A percentile compares a stretch with the other conserved stretches of the same genome.
These are phyloP conservation scores for Coranthus polyacanthus DNA, from an alignment of 2,797 vertebrate species.

Conservation along the genomic window DNA sequence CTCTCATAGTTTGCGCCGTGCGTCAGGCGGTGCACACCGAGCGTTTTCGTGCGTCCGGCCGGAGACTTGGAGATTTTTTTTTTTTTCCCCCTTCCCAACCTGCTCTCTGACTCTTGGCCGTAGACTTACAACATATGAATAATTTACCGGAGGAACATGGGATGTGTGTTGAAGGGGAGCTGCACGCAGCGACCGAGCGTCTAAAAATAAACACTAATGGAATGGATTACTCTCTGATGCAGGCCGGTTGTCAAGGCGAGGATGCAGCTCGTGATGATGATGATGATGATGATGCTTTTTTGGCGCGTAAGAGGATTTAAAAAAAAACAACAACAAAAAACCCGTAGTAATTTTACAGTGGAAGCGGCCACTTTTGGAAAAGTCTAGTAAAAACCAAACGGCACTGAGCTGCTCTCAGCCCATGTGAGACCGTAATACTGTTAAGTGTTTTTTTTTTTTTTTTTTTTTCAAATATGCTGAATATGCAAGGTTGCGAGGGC, in stretches of 20 bases:
- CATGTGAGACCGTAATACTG: neutral
- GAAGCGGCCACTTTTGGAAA: neutral
- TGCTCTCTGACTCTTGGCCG: constrained; percentile 5
- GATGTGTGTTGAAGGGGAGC: constrained; percentile 32
- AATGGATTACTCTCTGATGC: constrained; percentile 41
- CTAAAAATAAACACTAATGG: constrained; percentile 76
- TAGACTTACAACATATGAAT: constrained; percentile 59
- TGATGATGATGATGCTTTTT: constrained; percentile 6
- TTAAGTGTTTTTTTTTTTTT: neutral
- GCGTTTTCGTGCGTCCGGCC: constrained; percentile 7
- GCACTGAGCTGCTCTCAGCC: neutral
- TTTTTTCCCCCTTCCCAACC: neutral
- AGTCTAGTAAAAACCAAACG: neutral
- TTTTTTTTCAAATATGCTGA: constrained; percentile 2
- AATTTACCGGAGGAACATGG: constrained; percentile 63
- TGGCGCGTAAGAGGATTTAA: constrained; percentile 25
- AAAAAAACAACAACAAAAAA: too few relatives aligned
- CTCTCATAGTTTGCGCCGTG: constrained; percentile 5
- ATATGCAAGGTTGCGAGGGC: neutral
- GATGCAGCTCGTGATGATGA: constrained; percentile 37
- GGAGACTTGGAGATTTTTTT: neutral
- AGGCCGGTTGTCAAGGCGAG: constrained; percentile 48
- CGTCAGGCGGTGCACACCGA: neutral
- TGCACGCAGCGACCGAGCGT: constrained; percentile 37
- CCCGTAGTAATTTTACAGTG: neutral